A percentile compares a stretch with the other conserved stretches of the same genome.
phyloP scores from a whole-genome alignment of 1,140 invertebrate genomes.

The Drosophila neocordata region DNA sequence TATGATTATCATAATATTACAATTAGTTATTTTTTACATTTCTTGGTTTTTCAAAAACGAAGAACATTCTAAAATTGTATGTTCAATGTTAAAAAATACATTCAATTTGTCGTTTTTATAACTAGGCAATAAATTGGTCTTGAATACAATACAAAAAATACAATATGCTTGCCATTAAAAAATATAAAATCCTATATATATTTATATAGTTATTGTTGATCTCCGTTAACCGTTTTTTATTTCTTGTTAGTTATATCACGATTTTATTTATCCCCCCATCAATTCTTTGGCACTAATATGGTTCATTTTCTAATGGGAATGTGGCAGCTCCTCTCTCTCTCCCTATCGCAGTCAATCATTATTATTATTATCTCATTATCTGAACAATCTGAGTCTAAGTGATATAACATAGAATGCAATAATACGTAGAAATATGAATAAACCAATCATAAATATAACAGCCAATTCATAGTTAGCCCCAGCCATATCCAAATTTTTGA shows the following conservation, averaged over 20 bases:
- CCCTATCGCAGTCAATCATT: not conserved
- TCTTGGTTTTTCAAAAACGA: not conserved
- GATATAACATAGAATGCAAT: conserved; percentile 82
- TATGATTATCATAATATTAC: not conserved
- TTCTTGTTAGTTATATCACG: conserved; percentile 62
- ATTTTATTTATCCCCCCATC: conserved; percentile 29
- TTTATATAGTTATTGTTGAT: conserved; percentile 10
- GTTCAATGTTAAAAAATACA: conserved; percentile 42
- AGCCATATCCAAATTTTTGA: conserved; percentile 90
- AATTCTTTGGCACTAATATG: conserved; percentile 69
- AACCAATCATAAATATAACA: conserved; percentile 58
- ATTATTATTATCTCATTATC: conserved; percentile 48
- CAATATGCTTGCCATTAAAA: conserved; percentile 34
- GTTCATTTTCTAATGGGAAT: conserved; percentile 54
- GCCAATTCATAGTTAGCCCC: conserved; percentile 81
- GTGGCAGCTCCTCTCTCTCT: conserved; percentile 28
- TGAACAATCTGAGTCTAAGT: conserved; percentile 76
- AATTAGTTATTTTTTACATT: not conserved
- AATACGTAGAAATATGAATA: conserved; percentile 70
- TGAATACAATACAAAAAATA: conserved; percentile 58
- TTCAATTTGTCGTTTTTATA: conserved; percentile 40
- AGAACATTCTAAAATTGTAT: conserved; percentile 29
- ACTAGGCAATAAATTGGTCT: conserved; percentile 52
- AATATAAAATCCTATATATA: conserved; percentile 29
- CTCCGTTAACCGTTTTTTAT: conserved; percentile 13